These are phyloP conservation scores for Fukomys damarensis DNA, from an alignment of 2,113 vertebrate genomes.

Conservation along the genomic window DNA sequence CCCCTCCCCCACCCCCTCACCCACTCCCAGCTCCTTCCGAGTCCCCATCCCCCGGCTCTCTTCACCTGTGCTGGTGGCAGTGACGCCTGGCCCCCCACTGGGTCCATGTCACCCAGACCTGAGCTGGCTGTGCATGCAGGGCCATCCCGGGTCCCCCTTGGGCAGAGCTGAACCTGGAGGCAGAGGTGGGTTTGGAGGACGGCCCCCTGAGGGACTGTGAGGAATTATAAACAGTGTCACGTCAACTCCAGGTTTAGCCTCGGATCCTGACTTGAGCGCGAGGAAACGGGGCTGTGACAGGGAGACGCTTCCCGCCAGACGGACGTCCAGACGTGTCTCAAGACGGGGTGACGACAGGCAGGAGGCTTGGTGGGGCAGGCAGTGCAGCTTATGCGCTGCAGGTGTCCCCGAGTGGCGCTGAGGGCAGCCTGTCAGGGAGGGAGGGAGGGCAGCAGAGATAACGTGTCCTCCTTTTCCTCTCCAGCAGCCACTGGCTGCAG, in stretches of 20 bases:
- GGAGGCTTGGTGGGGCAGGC: fast-evolving
- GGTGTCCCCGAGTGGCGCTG: constrained; percentile 48
- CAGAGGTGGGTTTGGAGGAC: constrained; percentile 13
- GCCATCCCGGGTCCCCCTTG: not conserved
- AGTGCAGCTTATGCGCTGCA: constrained; percentile 43
- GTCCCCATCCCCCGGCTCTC: too few relatives aligned
- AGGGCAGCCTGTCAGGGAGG: not conserved
- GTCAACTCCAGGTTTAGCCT: constrained; percentile 66
- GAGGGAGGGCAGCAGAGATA: not conserved
- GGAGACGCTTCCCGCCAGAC: constrained; percentile 68
- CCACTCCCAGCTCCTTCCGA: not conserved
- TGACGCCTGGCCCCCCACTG: not conserved
- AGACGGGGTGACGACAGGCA: constrained; percentile 10
- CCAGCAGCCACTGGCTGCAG: not conserved
- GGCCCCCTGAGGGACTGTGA: constrained; percentile 10
- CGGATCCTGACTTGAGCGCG: constrained; percentile 59
- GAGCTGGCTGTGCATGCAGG: not conserved
- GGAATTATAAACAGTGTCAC: constrained; percentile 49
- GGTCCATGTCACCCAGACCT: not conserved
- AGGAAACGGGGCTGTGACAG: constrained; percentile 48
- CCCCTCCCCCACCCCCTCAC: not conserved
- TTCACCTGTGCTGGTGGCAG: fast-evolving
- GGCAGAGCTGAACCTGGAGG: constrained; percentile 43
- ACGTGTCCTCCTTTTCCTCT: fast-evolving
- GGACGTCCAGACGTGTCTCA: constrained; percentile 63